Conservation (phyloP, 1,140 invertebrate species). For the Bombus sibiricus region DNA sequence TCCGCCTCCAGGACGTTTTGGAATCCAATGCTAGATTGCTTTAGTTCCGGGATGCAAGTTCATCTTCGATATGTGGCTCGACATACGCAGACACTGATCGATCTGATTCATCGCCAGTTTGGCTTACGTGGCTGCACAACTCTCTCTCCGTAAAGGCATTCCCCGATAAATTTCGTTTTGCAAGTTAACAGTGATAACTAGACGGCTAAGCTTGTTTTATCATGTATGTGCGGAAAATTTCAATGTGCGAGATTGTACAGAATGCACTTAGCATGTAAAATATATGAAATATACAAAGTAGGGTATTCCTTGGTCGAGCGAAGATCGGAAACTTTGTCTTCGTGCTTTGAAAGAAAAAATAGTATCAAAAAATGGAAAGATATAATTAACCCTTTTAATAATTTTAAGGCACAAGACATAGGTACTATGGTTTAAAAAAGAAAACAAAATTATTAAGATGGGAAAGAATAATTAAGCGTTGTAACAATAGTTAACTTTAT, state of each 20-base stretch:
- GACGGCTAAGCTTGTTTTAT: background rate
- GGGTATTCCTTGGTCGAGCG: too few relatives aligned
- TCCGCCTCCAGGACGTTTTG: slow-evolving; percentile 43
- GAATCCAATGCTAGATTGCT: slow-evolving; percentile 60
- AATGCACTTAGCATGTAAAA: background rate
- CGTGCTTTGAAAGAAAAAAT: too few relatives aligned
- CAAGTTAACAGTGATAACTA: slow-evolving; percentile 4
- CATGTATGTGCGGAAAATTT: background rate
- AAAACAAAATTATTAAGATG: background rate
- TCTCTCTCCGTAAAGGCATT: slow-evolving; percentile 16
- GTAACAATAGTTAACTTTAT: background rate
- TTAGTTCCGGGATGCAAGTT: slow-evolving; percentile 48
- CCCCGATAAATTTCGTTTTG: slow-evolving; percentile 48
- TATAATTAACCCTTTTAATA: too few relatives aligned
- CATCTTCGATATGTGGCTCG: slow-evolving; percentile 61
- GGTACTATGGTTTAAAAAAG: too few relatives aligned
- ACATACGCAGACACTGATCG: slow-evolving; percentile 57
- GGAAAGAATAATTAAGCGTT: background rate
- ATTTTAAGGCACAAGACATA: too few relatives aligned
- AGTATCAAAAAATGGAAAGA: too few relatives aligned
- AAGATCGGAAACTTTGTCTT: too few relatives aligned
- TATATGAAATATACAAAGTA: background rate
- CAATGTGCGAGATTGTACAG: background rate
- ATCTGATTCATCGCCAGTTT: slow-evolving; percentile 54
- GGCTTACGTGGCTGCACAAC: slow-evolving; percentile 46